Evolutionary conservation across 2,888 invertebrate genomes (phyloP), one percentile per base, ranked within the genome.

Genomic region (Nomada flava): DNA sequence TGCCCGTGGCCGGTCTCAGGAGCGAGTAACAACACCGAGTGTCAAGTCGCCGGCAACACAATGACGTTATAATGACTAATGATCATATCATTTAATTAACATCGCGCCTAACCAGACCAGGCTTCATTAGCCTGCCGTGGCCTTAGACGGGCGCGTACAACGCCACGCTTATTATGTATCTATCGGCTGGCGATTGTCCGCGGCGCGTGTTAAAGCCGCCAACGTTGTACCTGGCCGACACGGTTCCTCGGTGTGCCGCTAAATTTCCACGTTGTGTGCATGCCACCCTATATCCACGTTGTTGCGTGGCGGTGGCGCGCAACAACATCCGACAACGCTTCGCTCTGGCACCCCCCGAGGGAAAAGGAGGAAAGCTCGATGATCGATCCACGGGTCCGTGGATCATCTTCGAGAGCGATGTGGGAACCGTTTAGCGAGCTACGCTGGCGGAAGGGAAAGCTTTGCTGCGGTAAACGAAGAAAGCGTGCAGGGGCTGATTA

Each of bases 1-100:
- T 85, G 87, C 88, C 82, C 81, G 80, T 52, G 74, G 69, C 73
- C 52, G 53, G 72, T 79, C 80, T 87, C 80, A 80, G 64, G 79
- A 86, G 83, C 85, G 72, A 60, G 87, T 70, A 79, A 74, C 83
- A 83, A 82, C 85, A 71, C 79, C 77, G 76, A 77, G 84, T 76
- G 84, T 86, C 91, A 91, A 91, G 88, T 90, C 89, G 89, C 86
- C 69, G 86, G 88, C 89, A 87, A 90, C 90, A 92, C 92, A 93
- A 93, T 92, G 91, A 92, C 90, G 91, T 90, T 90, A 91, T 91
- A 93, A 93, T 92, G 93, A 93, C 93, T 92, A 93, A 93, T 93
- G 93, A 93, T 93, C 90, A 91, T 93, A 93, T 93, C 93, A 93
- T 93, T 93, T 93, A 93, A 93, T 93, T 93, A 93, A 93, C 93